Evolutionary conservation across 2,113 vertebrate genomes (phyloP).

Genomic region (Bungarus multicinctus): DNA sequence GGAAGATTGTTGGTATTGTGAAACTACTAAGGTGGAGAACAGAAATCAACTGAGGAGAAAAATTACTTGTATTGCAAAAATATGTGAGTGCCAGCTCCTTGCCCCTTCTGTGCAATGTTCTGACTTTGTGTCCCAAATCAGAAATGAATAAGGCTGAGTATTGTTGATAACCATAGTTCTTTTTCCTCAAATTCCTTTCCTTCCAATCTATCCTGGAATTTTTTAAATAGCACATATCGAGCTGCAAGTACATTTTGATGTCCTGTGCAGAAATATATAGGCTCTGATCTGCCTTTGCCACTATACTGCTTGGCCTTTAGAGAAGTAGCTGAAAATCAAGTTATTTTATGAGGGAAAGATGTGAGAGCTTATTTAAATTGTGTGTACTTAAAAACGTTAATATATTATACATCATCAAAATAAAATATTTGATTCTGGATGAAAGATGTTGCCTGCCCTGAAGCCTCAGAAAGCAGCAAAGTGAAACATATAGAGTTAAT

Average conservation of each 20-base stretch:
- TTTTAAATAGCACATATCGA: no score
- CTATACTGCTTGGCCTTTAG: background rate
- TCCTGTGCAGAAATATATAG: background rate
- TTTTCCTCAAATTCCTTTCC: background rate
- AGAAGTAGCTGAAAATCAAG: background rate
- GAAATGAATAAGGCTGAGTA: background rate
- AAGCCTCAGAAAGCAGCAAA: background rate
- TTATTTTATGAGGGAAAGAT: background rate
- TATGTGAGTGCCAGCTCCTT: background rate
- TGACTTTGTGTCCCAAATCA: background rate
- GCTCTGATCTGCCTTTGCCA: background rate
- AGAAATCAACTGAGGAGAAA: background rate
- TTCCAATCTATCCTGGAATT: background rate
- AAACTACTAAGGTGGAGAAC: background rate
- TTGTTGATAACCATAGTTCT: background rate
- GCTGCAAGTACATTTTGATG: background rate
- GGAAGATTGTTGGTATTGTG: background rate
- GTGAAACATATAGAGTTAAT: background rate
- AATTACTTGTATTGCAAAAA: background rate
- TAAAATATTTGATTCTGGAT: background rate
- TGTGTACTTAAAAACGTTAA: background rate
- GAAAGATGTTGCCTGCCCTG: background rate
- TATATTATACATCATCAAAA: background rate
- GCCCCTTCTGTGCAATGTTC: background rate
- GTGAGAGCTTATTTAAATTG: background rate